Percentiles rank a stretch among this genome's conserved stretches.
These are phyloP conservation scores for Dinothrombium tinctorium DNA, from an alignment of 1,140 invertebrate species.

Conservation along the genomic window DNA sequence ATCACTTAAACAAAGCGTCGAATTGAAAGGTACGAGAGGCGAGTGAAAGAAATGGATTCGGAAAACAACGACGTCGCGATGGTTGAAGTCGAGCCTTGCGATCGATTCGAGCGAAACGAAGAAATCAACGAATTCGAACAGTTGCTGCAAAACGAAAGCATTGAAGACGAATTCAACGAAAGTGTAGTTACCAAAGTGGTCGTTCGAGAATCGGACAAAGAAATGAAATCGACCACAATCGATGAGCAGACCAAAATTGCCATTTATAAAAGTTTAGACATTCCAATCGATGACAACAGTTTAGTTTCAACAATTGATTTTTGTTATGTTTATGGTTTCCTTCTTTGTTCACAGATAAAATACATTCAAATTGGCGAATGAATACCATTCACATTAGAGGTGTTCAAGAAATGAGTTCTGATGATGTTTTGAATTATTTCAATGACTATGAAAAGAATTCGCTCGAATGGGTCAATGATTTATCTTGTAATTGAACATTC, in stretches of 20 bases:
- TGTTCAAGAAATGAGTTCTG: conserved; percentile 42
- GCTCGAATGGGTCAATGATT: conserved; percentile 55
- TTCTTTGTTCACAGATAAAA: conserved; percentile 16
- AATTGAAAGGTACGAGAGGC: too few species aligned
- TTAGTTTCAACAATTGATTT: not conserved
- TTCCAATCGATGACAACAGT: not conserved
- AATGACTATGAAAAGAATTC: conserved; percentile 40
- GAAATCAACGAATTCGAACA: too few species aligned
- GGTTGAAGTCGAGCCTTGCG: too few species aligned
- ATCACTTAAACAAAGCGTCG: too few species aligned
- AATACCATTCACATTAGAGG: conserved; percentile 48
- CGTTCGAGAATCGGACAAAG: too few species aligned
- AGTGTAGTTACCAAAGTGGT: too few species aligned
- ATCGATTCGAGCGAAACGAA: too few species aligned
- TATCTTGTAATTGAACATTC: conserved; percentile 30
- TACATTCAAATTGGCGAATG: conserved; percentile 29
- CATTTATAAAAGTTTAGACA: not conserved
- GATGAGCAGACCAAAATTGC: not conserved
- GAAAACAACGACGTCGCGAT: too few species aligned
- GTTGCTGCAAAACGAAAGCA: too few species aligned
- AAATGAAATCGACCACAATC: too few species aligned
- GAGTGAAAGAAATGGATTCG: too few species aligned
- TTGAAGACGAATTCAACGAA: too few species aligned
- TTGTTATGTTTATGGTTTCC: not conserved
- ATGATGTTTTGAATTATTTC: conserved; percentile 53